Evolutionary conservation across 23 tunicate species (phyloP).

Genomic region (Botrylloides violaceus): DNA sequence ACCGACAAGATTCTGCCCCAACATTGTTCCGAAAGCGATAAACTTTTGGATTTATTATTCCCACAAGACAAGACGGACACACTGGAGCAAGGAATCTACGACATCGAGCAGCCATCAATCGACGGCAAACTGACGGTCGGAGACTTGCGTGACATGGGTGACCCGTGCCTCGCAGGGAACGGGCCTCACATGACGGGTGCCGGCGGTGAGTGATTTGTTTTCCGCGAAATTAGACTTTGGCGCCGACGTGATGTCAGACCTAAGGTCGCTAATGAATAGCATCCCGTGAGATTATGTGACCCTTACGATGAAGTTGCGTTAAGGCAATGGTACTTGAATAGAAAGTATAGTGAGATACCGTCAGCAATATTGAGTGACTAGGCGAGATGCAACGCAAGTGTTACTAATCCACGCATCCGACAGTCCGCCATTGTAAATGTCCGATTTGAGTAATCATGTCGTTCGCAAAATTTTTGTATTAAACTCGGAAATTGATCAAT

Average conservation of each 20-base stretch:
- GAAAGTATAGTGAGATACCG: no score
- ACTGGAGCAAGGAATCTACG: constrained; percentile 19
- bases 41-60: constrained; percentile 11
- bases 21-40: constrained; percentile 2
- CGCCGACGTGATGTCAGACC: constrained; percentile 1
- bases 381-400: no score
- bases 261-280: no score
- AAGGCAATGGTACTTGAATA: no score
- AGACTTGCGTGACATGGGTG: constrained; percentile 22
- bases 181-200: constrained; percentile 1
- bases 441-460: no score
- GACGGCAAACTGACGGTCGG: constrained; percentile 36
- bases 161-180: constrained; percentile 19
- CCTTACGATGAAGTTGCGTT: no score
- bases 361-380: no score
- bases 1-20: constrained; percentile 27
- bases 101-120: constrained; percentile 15
- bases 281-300: no score
- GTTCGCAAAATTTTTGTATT: no score
- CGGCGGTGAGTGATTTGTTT: constrained; percentile 12
- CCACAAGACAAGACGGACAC: constrained; percentile 25
- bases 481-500: no score
- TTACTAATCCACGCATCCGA: no score
- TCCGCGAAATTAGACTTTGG: not conserved
- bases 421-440: no score